A percentile compares a stretch with the other conserved stretches of the same genome.
These are phyloP conservation scores for Bos javanicus DNA, from an alignment of 2,113 vertebrate genomes.

Conservation along the genomic window DNA sequence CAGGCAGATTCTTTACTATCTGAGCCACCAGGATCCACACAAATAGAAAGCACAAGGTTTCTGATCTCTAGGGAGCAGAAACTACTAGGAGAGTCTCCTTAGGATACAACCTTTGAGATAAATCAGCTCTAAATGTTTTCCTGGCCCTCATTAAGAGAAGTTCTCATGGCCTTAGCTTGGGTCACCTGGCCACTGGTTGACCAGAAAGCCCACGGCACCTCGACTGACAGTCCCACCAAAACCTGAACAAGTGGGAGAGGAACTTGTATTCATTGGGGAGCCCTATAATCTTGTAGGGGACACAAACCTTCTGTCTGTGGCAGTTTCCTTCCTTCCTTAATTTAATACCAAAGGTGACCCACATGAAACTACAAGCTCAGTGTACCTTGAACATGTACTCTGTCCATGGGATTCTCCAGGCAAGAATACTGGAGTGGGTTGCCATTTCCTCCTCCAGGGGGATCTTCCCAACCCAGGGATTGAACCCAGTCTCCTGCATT, in stretches of 20 bases:
- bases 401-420: not conserved
- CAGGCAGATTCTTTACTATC: not conserved
- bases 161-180: not conserved
- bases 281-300: no score
- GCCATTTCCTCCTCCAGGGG: not conserved
- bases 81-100: not conserved
- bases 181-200: not conserved
- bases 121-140: not conserved
- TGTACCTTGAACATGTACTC: not conserved
- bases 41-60: not conserved
- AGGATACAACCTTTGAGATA: not conserved
- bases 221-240: not conserved
- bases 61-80: not conserved
- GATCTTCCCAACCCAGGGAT: not conserved
- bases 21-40: not conserved
- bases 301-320: no score
- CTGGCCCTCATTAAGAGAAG: not conserved
- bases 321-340: not conserved
- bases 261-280: not conserved
- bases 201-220: not conserved
- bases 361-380: not conserved
- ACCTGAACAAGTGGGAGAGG: not conserved
- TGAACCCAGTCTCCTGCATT: not conserved
- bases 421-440: not conserved
- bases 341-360: not conserved